Evolutionary conservation across 2,797 vertebrate genomes (phyloP), one percentile per base, ranked within the genome.

Genomic region (Pantherophis alleghaniensis): DNA sequence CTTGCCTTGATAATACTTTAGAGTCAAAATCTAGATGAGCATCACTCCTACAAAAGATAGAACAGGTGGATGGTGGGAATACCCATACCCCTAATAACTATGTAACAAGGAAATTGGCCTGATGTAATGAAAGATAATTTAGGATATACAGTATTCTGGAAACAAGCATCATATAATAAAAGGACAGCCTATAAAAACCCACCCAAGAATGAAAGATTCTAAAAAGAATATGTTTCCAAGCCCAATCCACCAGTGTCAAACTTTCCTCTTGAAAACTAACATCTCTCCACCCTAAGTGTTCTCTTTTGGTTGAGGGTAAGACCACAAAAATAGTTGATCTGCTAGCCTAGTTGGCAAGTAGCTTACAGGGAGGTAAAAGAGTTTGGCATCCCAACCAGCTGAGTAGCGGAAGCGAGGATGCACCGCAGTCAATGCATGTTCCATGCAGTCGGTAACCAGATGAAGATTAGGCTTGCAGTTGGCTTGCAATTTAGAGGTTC

Each of bases 361-460:
- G 93, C 95, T 96, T 69, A 97, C 0, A 28, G 97, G 96, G 1
- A 97, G 9, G 89, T 60, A 97, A 61, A 96, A 0, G 53, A 97
- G 55, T 86, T 95, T 96, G 91, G 96, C 92, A 26, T 97, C 95
- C 95, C 94, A 96, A 69, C 97, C 96, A 26, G 93, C 7, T 10
- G 95, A 95, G 93, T 97, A 97, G 2, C 96, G 94, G 2, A 92
- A 96, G 16, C 86, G 96, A 5, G 97, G 96, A 37, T 96, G 53
- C 55, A 94, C 59, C 56, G 97, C 59, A 0, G 86, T 97, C 93
- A 97, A 79, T 0, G 96, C 96, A 0, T 97, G 97, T 12, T 97
- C 96, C 94, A 97, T 96, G 93, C 97, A 97, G 88, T 96, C 26
- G 0, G 95, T 97, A 22, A 96, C 97, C 87, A 95, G 28, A 86